A percentile compares a stretch with the other conserved stretches of the same genome.
Evolutionary conservation across 1,140 invertebrate species (phyloP).

Genomic region (Papilio glaucus): DNA sequence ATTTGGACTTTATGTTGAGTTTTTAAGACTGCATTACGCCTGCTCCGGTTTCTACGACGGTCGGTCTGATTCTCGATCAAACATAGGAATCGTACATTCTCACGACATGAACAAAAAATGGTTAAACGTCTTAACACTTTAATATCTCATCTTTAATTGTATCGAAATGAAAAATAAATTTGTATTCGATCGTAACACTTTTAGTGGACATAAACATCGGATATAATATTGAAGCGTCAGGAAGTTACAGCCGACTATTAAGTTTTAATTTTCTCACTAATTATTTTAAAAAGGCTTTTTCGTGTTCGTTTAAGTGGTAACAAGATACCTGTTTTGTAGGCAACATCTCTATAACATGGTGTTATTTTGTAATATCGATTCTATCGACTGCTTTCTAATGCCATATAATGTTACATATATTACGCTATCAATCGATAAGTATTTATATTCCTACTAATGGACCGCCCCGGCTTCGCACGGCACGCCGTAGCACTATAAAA

Average conservation of each 20-base stretch:
- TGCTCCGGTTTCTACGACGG: too few relatives aligned
- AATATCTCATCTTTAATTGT: background rate
- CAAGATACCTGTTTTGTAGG: background rate
- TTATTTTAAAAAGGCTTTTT: conserved; percentile 18
- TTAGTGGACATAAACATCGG: background rate
- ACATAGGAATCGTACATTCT: background rate
- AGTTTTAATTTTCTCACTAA: conserved; percentile 25
- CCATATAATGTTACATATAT: background rate
- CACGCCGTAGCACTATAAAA: too few relatives aligned
- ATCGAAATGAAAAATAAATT: background rate
- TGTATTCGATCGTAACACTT: conserved; percentile 11
- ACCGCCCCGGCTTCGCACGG: too few relatives aligned
- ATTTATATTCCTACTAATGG: too few relatives aligned
- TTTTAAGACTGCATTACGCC: too few relatives aligned
- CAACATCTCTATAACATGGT: background rate
- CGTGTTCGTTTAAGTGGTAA: conserved; percentile 12
- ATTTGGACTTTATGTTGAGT: too few relatives aligned
- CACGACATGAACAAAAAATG: background rate
- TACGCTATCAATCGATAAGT: background rate
- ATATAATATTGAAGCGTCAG: conserved; percentile 2
- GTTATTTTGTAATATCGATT: conserved; percentile 4
- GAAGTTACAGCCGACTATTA: conserved; percentile 21
- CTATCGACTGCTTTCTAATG: conserved; percentile 1
- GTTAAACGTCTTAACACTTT: background rate
- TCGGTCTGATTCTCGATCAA: too few relatives aligned